Evolutionary conservation across 2,888 invertebrate genomes (phyloP).

Genomic region (Andrena chrysosceles): DNA sequence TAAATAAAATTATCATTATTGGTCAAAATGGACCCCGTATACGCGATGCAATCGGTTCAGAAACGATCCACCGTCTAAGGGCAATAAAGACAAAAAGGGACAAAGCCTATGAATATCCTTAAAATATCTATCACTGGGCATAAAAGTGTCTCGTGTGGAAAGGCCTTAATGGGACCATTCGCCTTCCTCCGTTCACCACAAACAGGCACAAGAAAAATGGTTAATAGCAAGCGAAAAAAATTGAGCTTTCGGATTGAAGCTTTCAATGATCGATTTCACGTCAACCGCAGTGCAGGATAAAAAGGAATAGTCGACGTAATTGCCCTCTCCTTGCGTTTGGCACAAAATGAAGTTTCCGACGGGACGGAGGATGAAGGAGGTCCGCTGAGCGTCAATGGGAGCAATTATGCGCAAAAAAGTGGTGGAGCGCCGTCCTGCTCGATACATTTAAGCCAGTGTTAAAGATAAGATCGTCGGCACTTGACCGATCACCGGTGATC

Average conservation of each 20-base stretch:
- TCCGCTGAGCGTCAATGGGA: conserved; percentile 26
- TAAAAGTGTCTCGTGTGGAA: background rate
- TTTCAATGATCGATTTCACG: conserved; percentile 14
- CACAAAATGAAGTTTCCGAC: conserved; percentile 36
- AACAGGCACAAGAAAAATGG: background rate
- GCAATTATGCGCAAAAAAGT: conserved; percentile 41
- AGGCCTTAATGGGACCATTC: background rate
- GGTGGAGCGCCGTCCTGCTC: conserved; percentile 29
- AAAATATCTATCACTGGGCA: background rate
- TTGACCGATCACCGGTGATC: conserved; percentile 51
- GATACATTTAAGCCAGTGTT: conserved; percentile 52
- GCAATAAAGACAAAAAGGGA: too few species aligned
- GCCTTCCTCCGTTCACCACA: background rate
- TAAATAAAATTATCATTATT: too few species aligned
- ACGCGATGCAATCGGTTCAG: too few species aligned
- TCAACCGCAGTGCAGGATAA: conserved; percentile 1
- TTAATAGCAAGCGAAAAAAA: background rate
- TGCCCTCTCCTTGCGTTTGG: conserved; percentile 13
- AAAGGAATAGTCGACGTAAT: conserved; percentile 32
- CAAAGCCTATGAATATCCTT: too few species aligned
- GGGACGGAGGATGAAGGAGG: conserved; percentile 20
- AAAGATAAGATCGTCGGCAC: conserved; percentile 51
- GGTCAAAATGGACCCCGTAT: too few species aligned
- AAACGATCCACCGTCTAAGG: too few species aligned
- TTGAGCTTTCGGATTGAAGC: conserved; percentile 21